Evolutionary conservation across 2,888 invertebrate genomes (phyloP), one percentile per base, ranked within the genome.

Genomic region (Ptychoptera albimana): DNA sequence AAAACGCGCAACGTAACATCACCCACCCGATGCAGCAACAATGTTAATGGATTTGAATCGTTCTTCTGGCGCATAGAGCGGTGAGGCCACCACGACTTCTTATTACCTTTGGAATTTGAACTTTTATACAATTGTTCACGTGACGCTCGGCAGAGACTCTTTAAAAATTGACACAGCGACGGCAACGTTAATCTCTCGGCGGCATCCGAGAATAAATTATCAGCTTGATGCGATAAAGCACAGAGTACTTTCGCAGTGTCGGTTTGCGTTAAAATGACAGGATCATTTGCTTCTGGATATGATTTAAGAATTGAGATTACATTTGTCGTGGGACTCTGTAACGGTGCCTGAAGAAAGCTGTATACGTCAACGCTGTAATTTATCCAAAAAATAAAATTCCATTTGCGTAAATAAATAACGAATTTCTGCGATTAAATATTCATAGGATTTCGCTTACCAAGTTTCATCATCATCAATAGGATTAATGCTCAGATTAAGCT

Each of bases 171-270:
- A 43, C 82, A 78, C 32, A 96, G 67, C 0, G 93, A 82, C 8
- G 82, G 80, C 42, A 94, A 68, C 52, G 91, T 91, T 39, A 94
- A 69, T 49, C 89, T 82, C 44, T 86, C 75, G 0, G 92, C 88
- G 2, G 92, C 84, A 49, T 88, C 82, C 44, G 88, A 85, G 64
- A 92, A 94, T 44, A 96, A 64, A 53, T 89, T 80, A 59, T 94
- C 94, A 0, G 89, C 87, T 56, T 87, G 84, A 48, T 91, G 85
- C 0, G 91, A 84, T 9, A 96, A 66, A 0, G 87, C 84, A 63
- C 92, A 92, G 45, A 93, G 77, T 1, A 92, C 87, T 57, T 88
- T 83, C 0, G 88, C 86, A 0, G 89, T 85, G 45, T 87, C 83
- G 6, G 82, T 75, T 2, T 84, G 82, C 1, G 77, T 73, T 44